These are phyloP conservation scores for Cremastinae sp. DNA, from an alignment of 2,888 invertebrate species.

Conservation along the genomic window DNA sequence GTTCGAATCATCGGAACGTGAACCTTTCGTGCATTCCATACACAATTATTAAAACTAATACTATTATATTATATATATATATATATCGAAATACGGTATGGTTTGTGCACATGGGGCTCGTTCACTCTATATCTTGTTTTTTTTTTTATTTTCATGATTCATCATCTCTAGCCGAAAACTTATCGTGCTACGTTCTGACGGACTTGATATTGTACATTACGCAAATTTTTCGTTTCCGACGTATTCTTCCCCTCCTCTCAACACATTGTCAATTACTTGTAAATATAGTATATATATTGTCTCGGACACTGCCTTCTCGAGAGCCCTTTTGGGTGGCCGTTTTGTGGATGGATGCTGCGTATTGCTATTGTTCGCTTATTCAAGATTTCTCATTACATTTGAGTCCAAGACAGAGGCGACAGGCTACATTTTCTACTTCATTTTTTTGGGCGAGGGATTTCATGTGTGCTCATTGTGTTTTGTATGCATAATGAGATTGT, in stretches of 20 bases:
- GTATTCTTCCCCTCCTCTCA: conserved; percentile 47
- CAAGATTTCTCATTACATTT: conserved; percentile 16
- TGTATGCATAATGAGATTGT: too few species aligned
- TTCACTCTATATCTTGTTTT: conserved; percentile 39
- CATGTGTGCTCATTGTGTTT: too few species aligned
- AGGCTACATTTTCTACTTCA: neutral
- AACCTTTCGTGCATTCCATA: conserved; percentile 58
- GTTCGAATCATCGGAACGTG: conserved; percentile 52
- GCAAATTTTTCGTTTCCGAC: conserved; percentile 28
- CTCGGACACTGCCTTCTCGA: conserved; percentile 56
- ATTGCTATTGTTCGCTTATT: conserved; percentile 60
- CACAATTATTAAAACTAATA: conserved; percentile 62
- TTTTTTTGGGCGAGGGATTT: neutral
- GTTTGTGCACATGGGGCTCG: conserved; percentile 57
- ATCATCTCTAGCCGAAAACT: conserved; percentile 56
- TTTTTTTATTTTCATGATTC: conserved; percentile 62
- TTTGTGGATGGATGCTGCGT: conserved; percentile 69
- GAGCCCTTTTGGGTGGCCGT: conserved; percentile 65
- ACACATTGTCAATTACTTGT: conserved; percentile 35
- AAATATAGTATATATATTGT: conserved; percentile 64
- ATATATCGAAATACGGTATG: conserved; percentile 40
- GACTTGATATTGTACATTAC: conserved; percentile 67
- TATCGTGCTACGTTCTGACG: conserved; percentile 61
- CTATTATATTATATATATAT: conserved; percentile 54
- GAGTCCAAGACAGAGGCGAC: neutral